phyloP scores from a whole-genome alignment of 1,140 invertebrate genomes.

The Pseudomyrmex cubaensis region DNA sequence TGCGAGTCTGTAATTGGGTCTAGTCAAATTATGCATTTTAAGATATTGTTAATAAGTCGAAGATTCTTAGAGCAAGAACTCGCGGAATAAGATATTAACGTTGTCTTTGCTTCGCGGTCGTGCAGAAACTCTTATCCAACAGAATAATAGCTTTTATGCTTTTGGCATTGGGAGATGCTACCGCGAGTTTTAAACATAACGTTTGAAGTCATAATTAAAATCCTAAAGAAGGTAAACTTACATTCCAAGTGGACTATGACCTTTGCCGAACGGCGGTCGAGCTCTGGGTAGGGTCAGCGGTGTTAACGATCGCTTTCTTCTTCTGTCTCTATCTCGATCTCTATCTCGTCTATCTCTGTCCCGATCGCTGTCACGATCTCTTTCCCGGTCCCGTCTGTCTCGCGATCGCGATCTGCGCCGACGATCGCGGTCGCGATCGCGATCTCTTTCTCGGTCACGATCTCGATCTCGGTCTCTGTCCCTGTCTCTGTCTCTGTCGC shows the following conservation, averaged over 20 bases:
- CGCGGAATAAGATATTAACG: no score
- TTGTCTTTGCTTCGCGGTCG: no score
- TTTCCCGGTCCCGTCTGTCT: conserved; percentile 83
- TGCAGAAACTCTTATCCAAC: no score
- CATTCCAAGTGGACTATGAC: conserved; percentile 82
- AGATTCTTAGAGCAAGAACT: no score
- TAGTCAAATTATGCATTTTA: conserved; percentile 73
- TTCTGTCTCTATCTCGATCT: conserved; percentile 83
- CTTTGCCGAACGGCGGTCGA: conserved; percentile 84
- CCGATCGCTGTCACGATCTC: conserved; percentile 80
- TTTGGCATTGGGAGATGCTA: no score
- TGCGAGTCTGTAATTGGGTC: conserved; percentile 62
- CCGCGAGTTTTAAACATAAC: no score
- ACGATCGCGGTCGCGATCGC: conserved; percentile 83
- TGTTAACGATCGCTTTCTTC: conserved; percentile 84
- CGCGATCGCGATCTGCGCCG: conserved; percentile 77
- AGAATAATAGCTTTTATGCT: no score
- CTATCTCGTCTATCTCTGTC: conserved; percentile 79
- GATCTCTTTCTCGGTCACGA: conserved; percentile 77
- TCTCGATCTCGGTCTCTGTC: conserved; percentile 78
- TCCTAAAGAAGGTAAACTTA: conserved; percentile 74
- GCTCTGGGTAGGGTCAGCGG: conserved; percentile 83
- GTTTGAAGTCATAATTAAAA: no score
- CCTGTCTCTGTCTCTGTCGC: conserved; percentile 81
- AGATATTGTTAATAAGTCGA: no score